Evolutionary conservation across 2,797 vertebrate genomes (phyloP).

Genomic region (Danio jaintianensis): DNA sequence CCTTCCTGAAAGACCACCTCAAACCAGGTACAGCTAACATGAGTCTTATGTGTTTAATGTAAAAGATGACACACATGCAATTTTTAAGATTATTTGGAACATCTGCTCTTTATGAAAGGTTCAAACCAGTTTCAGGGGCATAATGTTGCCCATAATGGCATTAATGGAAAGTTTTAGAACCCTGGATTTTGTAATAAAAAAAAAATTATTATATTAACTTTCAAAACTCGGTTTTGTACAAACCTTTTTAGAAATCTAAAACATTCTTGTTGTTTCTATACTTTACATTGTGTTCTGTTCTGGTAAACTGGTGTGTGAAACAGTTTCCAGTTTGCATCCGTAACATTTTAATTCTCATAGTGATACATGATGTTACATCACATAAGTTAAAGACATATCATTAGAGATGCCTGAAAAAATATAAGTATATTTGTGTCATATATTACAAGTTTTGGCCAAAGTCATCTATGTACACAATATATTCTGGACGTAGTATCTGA

Average conservation of each 20-base stretch:
- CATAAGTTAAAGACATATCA: not conserved
- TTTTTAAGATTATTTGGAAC: no score
- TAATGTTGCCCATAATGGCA: no score
- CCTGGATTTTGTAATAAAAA: no score
- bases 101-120: not conserved
- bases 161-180: no score
- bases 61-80: not conserved
- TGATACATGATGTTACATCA: not conserved
- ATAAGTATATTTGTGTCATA: no score
- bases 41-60: slow-evolving; percentile 2
- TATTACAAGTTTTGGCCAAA: no score
- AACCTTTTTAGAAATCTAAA: not conserved
- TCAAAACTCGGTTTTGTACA: no score
- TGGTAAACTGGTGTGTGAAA: not conserved
- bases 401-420: not conserved
- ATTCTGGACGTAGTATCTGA: no score
- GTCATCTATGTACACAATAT: no score
- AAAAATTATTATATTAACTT: no score
- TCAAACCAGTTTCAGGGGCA: no score
- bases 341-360: not conserved
- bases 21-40: slow-evolving; percentile 83
- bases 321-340: not conserved
- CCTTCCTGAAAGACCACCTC: slow-evolving; percentile 90
- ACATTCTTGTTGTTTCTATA: no score
- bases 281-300: not conserved